These are phyloP conservation scores for Psilopsiagon aymara DNA, from an alignment of 2,113 vertebrate species.

Conservation along the genomic window DNA sequence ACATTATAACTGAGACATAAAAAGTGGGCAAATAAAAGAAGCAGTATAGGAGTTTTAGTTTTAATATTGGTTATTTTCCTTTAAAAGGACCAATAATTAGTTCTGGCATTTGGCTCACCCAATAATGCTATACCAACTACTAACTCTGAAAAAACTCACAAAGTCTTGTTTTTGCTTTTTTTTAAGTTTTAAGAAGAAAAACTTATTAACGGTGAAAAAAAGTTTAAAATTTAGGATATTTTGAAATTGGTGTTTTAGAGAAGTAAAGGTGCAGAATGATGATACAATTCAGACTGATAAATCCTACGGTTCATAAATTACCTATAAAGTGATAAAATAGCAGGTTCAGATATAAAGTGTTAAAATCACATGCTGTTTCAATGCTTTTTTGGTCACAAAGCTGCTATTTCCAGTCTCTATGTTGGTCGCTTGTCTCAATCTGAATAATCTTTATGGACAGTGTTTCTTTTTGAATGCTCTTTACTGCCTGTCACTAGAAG, in stretches of 20 bases:
- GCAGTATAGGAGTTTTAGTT: neutral
- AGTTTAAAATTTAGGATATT: neutral
- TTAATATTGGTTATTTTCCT: neutral
- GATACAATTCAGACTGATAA: neutral
- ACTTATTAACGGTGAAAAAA: neutral
- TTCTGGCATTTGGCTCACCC: neutral
- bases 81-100: rapidly evolving
- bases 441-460: neutral
- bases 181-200: neutral
- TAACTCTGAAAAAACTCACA: neutral
- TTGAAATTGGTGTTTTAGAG: neutral
- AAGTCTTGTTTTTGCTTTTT: neutral
- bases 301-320: neutral
- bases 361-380: neutral
- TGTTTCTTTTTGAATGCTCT: neutral
- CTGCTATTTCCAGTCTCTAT: neutral
- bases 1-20: neutral
- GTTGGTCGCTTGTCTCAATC: neutral
- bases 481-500: neutral
- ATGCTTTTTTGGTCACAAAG: neutral
- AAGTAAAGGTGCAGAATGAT: neutral
- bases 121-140: neutral
- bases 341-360: neutral
- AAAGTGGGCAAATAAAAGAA: neutral
- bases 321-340: neutral